phyloP scores from a whole-genome alignment of 1,140 invertebrate genomes.

The Pachypeltis micranthus region DNA sequence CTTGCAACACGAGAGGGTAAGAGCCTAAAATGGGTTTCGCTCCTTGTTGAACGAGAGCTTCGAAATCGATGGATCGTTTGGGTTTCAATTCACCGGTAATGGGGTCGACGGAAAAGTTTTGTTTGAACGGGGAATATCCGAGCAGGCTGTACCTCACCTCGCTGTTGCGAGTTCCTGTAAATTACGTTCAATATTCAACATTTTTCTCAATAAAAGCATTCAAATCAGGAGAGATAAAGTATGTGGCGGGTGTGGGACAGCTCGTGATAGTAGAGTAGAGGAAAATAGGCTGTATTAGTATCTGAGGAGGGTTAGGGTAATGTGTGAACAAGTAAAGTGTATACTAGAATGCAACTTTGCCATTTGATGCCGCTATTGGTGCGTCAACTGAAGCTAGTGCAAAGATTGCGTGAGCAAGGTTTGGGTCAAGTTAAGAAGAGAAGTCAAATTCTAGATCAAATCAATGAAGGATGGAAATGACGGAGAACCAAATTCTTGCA shows the following conservation, averaged over 20 bases:
- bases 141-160: slow-evolving; percentile 71
- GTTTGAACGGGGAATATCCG: slow-evolving; percentile 49
- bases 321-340: too few relatives aligned
- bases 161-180: slow-evolving; percentile 66
- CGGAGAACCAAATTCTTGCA: too few relatives aligned
- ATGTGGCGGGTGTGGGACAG: not conserved
- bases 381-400: too few relatives aligned
- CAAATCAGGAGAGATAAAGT: not conserved
- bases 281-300: too few relatives aligned
- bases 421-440: too few relatives aligned
- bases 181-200: not conserved
- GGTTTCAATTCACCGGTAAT: slow-evolving; percentile 58
- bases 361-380: too few relatives aligned
- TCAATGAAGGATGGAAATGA: too few relatives aligned
- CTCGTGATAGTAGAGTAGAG: too few relatives aligned
- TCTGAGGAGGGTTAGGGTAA: too few relatives aligned
- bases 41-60: slow-evolving; percentile 35
- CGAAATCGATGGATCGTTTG: slow-evolving; percentile 61
- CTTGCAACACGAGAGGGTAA: slow-evolving; percentile 41
- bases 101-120: slow-evolving; percentile 72
- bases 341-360: too few relatives aligned
- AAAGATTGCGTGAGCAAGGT: too few relatives aligned
- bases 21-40: slow-evolving; percentile 3
- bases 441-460: too few relatives aligned
- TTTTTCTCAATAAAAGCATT: not conserved